Conservation (phyloP, 2,888 invertebrate genomes). For the Bugula neritina region DNA sequence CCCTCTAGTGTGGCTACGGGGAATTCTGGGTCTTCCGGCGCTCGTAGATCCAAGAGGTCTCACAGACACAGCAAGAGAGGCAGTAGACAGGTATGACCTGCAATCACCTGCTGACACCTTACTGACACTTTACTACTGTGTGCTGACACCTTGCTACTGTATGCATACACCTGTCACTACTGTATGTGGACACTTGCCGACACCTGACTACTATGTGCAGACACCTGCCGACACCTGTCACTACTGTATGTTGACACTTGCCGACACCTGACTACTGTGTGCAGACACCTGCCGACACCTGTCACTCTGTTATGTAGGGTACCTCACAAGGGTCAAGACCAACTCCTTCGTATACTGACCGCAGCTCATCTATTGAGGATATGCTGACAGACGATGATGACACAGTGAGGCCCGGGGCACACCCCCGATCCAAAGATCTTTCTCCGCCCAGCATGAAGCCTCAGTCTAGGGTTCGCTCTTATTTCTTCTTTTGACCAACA, state of each 20-base stretch:
- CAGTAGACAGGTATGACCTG: slow-evolving; percentile 5
- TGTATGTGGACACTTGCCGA: no score
- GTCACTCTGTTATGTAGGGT: background rate
- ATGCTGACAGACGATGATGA: background rate
- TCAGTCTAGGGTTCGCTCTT: background rate
- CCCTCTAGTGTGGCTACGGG: slow-evolving; percentile 9
- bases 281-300: no score
- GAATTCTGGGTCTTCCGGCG: background rate
- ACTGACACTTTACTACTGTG: no score
- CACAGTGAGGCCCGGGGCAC: slow-evolving; percentile 3
- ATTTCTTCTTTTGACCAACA: no score
- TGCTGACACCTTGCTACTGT: no score
- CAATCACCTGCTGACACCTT: no score
- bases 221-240: no score
- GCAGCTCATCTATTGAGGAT: background rate
- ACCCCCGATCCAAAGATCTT: background rate
- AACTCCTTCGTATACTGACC: background rate
- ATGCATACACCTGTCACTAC: no score
- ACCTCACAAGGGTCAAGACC: background rate
- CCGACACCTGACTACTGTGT: no score
- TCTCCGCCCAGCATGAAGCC: background rate
- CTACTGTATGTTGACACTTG: no score
- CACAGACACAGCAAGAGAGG: background rate
- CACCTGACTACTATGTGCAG: no score
- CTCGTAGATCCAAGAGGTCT: background rate